phyloP scores from a whole-genome alignment of 2,888 invertebrate genomes.

The Heliothis peltigera region DNA sequence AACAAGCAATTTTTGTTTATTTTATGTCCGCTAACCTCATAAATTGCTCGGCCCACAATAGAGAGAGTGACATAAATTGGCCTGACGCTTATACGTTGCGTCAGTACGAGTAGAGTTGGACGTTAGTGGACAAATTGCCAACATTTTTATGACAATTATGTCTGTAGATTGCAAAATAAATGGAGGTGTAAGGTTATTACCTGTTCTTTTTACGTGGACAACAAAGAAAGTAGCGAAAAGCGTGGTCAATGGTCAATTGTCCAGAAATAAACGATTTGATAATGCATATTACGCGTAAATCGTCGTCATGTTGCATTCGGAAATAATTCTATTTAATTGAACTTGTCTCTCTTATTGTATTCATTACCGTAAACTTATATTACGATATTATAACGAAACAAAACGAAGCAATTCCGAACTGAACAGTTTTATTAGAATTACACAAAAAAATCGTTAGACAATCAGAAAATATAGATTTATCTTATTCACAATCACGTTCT shows the following conservation, averaged over 20 bases:
- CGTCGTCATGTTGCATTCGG: not conserved
- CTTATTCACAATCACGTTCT: too few relatives aligned
- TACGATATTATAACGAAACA: too few relatives aligned
- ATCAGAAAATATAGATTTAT: too few relatives aligned
- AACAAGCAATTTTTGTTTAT: constrained; percentile 56
- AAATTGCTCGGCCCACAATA: constrained; percentile 52
- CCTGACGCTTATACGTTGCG: constrained; percentile 32
- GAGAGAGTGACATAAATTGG: constrained; percentile 51
- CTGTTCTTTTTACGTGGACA: constrained; percentile 1
- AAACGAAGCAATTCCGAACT: too few relatives aligned
- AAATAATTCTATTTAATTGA: too few relatives aligned
- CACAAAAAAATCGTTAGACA: too few relatives aligned
- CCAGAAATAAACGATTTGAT: not conserved
- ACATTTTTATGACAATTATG: constrained; percentile 21
- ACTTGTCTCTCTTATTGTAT: too few relatives aligned
- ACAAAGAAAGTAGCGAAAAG: constrained; percentile 1
- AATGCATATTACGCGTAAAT: not conserved
- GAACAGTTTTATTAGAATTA: too few relatives aligned
- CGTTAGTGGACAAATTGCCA: constrained; percentile 20
- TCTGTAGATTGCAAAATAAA: constrained; percentile 19
- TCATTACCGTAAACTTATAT: too few relatives aligned
- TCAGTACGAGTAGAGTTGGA: constrained; percentile 30
- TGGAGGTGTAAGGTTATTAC: constrained; percentile 8
- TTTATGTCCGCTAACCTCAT: constrained; percentile 50
- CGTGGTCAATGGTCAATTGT: not conserved